Evolutionary conservation across 2,113 vertebrate genomes (phyloP), one percentile per base, ranked within the genome.

Genomic region (Manacus vitellinus): DNA sequence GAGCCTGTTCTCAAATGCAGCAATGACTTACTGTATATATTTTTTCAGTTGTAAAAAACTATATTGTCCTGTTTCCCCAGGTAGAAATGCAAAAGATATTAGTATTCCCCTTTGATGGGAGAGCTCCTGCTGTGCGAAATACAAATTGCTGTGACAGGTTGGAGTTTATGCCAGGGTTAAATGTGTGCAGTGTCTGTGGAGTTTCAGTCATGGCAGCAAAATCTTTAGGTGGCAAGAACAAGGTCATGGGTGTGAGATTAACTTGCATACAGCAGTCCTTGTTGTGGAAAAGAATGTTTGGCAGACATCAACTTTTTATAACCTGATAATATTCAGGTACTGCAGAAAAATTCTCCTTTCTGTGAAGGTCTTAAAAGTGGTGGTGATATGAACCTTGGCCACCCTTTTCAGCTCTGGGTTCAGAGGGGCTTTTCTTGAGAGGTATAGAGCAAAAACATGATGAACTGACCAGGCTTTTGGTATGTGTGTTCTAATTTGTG

Each of bases 201-300:
- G 49, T 71, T 95, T 81, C 56, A 54, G 9, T 62, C 80, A 33
- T 15, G 73, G 20, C 56, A 91, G 88, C 44, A 75, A 30, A 89
- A 85, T 72, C 65, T 87, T 88, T 54, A 84, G 62, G 58, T 92
- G 54, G 22, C 54, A 72, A 82, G 73, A 92, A 14, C 76, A 87
- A 89, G 70, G 95, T 94, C 76, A 27, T 33, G 28, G n/a, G 56
- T 56, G 43, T 61, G 73, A 91, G 49, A 78, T 87, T 63, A 58
- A 70, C 31, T 84, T 75, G 47, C 17, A 10, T 75, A 17, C 47
- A 65, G 65, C 44, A 56, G 37, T 83, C 43, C 46, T 67, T 59
- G 35, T 70, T 61, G 23, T 78, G 72, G 31, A 80, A 76, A 89
- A 74, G 41, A 81, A 62, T 65, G 49, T 75, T 89, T 72, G 76